These are phyloP conservation scores for Miichthys miiuy DNA, from an alignment of 2,797 vertebrate species.

Conservation along the genomic window DNA sequence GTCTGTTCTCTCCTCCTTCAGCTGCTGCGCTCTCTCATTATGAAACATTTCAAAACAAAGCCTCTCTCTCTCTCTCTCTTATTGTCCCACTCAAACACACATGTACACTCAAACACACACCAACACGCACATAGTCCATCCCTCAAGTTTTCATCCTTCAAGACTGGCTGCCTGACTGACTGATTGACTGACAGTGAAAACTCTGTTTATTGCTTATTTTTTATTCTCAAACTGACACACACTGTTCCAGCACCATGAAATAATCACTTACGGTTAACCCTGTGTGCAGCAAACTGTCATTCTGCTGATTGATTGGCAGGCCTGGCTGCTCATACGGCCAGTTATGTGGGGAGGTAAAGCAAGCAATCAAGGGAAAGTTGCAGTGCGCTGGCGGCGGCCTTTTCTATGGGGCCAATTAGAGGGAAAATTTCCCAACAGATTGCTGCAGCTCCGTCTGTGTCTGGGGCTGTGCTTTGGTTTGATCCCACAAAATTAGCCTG, in stretches of 20 bases:
- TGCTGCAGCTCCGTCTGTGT: constrained; percentile 71
- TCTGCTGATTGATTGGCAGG: constrained; percentile 61
- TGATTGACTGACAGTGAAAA: constrained; percentile 49
- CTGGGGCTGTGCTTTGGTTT: constrained; percentile 76
- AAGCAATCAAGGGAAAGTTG: constrained; percentile 63
- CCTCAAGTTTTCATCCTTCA: constrained; percentile 39
- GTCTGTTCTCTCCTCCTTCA: constrained; percentile 60
- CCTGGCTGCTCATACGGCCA: constrained; percentile 26
- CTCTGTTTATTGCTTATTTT: constrained; percentile 13
- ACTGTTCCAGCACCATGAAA: constrained; percentile 39
- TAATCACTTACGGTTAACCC: constrained; percentile 37
- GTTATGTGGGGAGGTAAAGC: constrained; percentile 56
- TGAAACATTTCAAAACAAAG: constrained; percentile 59
- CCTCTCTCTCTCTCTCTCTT: constrained; percentile 28
- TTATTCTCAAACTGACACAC: constrained; percentile 30
- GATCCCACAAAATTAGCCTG: constrained; percentile 80
- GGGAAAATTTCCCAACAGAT: constrained; percentile 80
- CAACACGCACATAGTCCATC: constrained; percentile 20
- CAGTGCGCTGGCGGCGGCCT: constrained; percentile 55
- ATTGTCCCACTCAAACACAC: constrained; percentile 23
- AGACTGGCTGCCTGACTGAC: constrained; percentile 8
- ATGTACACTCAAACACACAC: constrained; percentile 3
- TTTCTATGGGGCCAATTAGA: constrained; percentile 73
- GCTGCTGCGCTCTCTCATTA: constrained; percentile 72
- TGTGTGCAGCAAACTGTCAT: constrained; percentile 12